phyloP scores from a whole-genome alignment of 2,888 invertebrate genomes.

The Noctua comes region DNA sequence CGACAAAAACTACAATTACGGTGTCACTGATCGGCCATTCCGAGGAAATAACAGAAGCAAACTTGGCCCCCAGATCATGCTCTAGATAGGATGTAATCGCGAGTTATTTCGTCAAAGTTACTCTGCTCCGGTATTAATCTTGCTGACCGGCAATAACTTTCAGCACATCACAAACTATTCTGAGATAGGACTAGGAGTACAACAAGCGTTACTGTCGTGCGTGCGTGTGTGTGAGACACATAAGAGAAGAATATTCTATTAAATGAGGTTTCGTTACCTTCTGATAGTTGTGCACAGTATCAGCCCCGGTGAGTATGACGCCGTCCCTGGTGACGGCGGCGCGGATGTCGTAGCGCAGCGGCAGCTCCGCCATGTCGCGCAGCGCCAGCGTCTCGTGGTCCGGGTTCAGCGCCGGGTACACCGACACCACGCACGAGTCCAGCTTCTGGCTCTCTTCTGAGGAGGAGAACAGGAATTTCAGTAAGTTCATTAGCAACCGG shows the following conservation, averaged over 20 bases:
- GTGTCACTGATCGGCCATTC: no score
- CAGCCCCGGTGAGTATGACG: constrained; percentile 94
- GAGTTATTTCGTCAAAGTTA: neutral
- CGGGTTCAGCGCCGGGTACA: constrained; percentile 98
- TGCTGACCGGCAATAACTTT: neutral
- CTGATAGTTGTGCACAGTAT: constrained; percentile 94
- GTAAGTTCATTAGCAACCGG: no score
- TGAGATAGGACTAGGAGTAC: neutral
- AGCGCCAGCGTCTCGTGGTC: constrained; percentile 97
- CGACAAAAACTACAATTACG: no score
- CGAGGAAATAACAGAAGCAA: no score
- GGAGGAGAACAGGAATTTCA: neutral
- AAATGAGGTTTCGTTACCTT: constrained; percentile 84
- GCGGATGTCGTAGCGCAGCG: constrained; percentile 93
- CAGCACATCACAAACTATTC: neutral
- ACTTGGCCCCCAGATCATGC: no score
- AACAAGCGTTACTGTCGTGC: neutral
- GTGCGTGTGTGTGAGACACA: no score
- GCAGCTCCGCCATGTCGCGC: constrained; percentile 92
- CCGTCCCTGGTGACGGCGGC: constrained; percentile 98
- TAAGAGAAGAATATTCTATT: no score
- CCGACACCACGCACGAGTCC: constrained; percentile 98
- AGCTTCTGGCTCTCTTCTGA: constrained; percentile 91
- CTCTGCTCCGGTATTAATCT: neutral
- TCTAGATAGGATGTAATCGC: neutral